Evolutionary conservation across 2,888 invertebrate species (phyloP), one percentile per base, ranked within the genome.

Genomic region (Plutella xylostella): DNA sequence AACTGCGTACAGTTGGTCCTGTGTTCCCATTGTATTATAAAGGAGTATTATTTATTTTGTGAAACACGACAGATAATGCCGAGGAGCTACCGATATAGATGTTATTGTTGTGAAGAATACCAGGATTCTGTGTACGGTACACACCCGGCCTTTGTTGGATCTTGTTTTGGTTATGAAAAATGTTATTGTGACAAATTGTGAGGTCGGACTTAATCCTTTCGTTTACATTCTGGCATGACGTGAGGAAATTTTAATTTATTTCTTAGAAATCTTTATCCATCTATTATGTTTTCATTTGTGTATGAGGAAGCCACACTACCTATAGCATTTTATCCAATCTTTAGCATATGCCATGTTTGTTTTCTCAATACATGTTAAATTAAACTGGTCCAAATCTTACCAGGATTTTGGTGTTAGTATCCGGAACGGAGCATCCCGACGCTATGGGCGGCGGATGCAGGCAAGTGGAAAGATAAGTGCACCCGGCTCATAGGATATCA

Each of bases 141-240:
- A 65, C 58, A 58, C 57, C 53, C 55, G 52, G 55, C 61, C 59
- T 67, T 77, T 77, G 76, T 78, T 68, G 51, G 56, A 51, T 51
- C 57, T 60, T 78, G 74, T 79, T 80, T 72, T 72, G 72, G 73
- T 79, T 82, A 80, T 78, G 76, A 74, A 77, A 72, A 66, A 63
- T 69, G 65, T 72, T 75, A 68, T 79, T 74, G 61, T 79, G 80
- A 80, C 80, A 80, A 80, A 82, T 79, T 75, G 77, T 72, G 65
- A 63, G 65, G 68, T 67, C 63, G 58, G 52, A 57, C 60, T 63
- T 76, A 76, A 77, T 64, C 76, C 76, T 74, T 76, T 72, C 63
- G 65, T 58, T 66, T 66, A 58, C 64, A 53, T 30, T 21, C 31
- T 55, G 54, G 49, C 68, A 73, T 72, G 72, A 39, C 9, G 17